These are phyloP conservation scores for Aegotheles bennettii DNA, from an alignment of 2,113 vertebrate genomes.

Conservation along the genomic window DNA sequence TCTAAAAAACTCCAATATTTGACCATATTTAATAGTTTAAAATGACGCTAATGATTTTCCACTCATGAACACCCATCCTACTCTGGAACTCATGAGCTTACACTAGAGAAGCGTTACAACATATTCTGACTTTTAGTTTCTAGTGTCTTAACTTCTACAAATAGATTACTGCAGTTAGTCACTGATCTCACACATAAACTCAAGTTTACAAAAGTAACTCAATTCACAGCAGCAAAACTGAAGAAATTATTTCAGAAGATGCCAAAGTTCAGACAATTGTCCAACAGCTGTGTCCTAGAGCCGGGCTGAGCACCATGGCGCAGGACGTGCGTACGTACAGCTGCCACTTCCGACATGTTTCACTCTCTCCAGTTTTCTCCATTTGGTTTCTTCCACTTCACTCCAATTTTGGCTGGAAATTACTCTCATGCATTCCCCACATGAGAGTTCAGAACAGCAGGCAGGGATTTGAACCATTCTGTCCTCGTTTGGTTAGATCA, in stretches of 20 bases:
- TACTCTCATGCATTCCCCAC: neutral
- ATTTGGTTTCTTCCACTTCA: neutral
- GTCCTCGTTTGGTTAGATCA: neutral
- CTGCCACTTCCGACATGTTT: neutral
- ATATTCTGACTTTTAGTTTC: neutral
- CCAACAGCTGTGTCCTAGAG: neutral
- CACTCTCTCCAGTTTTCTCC: neutral
- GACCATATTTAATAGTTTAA: neutral
- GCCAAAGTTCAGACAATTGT: neutral
- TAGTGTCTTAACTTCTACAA: neutral
- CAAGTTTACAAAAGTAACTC: neutral
- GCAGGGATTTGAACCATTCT: neutral
- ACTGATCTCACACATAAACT: neutral
- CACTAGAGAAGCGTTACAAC: neutral
- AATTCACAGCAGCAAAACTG: neutral
- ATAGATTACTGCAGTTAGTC: neutral
- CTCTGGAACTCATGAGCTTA: neutral
- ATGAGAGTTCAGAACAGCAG: neutral
- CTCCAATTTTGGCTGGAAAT: neutral
- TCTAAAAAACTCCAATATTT: neutral
- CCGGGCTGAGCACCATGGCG: neutral
- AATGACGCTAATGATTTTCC: neutral
- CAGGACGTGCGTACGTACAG: neutral
- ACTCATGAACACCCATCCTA: rapidly evolving
- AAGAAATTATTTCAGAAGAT: neutral